phyloP scores from a whole-genome alignment of 2,113 vertebrate genomes.

The Oriolus oriolus region DNA sequence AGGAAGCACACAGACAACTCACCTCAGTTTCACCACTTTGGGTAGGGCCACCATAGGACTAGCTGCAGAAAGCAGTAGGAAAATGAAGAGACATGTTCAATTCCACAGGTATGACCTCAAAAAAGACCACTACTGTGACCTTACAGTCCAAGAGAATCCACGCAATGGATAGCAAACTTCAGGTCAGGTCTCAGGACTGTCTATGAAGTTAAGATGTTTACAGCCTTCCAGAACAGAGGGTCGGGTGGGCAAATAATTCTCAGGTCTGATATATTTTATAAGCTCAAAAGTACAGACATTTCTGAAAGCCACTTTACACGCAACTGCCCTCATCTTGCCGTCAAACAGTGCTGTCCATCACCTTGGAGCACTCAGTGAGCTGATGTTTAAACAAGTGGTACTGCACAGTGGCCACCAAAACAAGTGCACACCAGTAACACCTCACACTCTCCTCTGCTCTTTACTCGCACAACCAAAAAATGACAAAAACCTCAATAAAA shows the following conservation, averaged over 20 bases:
- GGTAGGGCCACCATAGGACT: not conserved
- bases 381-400: rapidly evolving
- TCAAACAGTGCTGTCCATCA: not conserved
- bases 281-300: not conserved
- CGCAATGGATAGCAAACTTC: not conserved
- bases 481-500: not conserved
- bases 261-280: not conserved
- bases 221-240: not conserved
- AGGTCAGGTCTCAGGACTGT: not conserved
- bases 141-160: not conserved
- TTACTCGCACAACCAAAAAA: not conserved
- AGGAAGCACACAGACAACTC: rapidly evolving
- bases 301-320: not conserved
- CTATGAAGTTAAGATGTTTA: not conserved
- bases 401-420: not conserved
- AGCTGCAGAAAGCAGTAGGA: not conserved
- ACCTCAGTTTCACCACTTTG: not conserved
- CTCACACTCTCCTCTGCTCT: not conserved
- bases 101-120: not conserved
- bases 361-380: rapidly evolving
- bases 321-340: not conserved
- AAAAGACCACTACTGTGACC: not conserved
- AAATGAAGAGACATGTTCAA: not conserved
- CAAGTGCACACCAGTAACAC: not conserved
- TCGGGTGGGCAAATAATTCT: not conserved